Base-by-base conservation (phyloP, 2,888 invertebrate genomes). In the Drosophila greeni region DNA sequence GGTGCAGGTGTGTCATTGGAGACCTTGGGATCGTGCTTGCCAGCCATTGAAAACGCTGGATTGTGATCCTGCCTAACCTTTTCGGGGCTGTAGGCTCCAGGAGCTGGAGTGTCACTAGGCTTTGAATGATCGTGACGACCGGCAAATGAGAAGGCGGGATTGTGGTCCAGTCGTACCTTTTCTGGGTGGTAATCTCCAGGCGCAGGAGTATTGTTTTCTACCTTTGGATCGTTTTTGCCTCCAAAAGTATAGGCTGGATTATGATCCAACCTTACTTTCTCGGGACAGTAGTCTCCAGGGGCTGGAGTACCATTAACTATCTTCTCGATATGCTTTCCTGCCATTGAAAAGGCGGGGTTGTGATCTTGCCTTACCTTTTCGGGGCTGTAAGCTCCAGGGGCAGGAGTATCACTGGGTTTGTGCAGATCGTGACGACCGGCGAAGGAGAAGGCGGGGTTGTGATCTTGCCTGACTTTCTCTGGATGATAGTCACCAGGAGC, bases 1-100 rank as follows among this genome's bases (percentile, higher is more conserved):
- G 92, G 92, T 3, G 87, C 90, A 18, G 91, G 91, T 7, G 88
- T 89, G 2, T 68, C 68, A 48, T 45, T 75, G 3, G 90, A 90
- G 91, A 8, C 86, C 70, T 47, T 73, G 68, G 90, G 89, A 75
- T 92, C n/a, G 40, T 90, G 85, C 78, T 45, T 37, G 0, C 51
- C 55, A 11, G 26, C 39, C 20, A 40, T 0, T 20, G 42, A 42
- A 2, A 42, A 42, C 0, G 52, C 43, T 0, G 43, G 52, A 2
- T 42, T 53, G 8, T 53, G 52, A n/a, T 53, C 52, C 2, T 43
- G 45, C 1, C 52, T 20, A 0, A 52, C 52, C 5, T 53, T 53
- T 12, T 53, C 52, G 3, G 52, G 52, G 1, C 2, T 3, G 3
- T 53, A 53, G 5, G 37, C 61, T 3, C 61, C 61, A 8, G 60